Percentiles rank a stretch among this genome's conserved stretches.
Evolutionary conservation across 2,797 vertebrate species (phyloP).

Genomic region (Limosa lapponica): DNA sequence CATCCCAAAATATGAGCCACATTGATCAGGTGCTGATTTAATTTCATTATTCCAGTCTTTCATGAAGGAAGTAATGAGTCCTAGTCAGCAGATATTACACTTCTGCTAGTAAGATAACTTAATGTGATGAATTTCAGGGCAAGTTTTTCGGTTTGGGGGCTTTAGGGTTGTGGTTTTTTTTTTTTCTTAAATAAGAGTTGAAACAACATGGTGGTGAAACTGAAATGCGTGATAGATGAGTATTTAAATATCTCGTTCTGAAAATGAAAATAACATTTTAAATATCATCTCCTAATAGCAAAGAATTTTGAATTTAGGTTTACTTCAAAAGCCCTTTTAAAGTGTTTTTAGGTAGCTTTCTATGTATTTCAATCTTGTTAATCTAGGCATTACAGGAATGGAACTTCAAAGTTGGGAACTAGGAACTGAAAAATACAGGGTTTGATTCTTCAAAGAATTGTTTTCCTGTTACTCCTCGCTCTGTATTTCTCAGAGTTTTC

Average conservation of each 20-base stretch:
- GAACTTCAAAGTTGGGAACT: not conserved
- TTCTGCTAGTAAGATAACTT: not conserved
- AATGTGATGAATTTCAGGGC: not conserved
- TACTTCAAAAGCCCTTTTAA: not conserved
- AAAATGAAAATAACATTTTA: not conserved
- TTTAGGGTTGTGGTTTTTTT: accelerated
- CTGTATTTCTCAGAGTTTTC: not conserved
- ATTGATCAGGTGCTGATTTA: not conserved
- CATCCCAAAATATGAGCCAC: not conserved
- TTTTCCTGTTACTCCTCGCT: not conserved
- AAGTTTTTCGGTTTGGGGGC: not conserved
- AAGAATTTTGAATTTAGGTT: not conserved
- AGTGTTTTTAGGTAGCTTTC: not conserved
- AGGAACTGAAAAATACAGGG: not conserved
- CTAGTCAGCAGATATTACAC: not conserved
- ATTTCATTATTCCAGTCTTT: not conserved
- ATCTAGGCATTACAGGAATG: not conserved
- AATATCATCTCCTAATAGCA: not conserved
- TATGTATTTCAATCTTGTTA: not conserved
- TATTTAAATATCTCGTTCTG: not conserved
- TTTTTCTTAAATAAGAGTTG: not conserved
- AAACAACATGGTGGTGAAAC: not conserved
- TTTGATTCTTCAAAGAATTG: not conserved
- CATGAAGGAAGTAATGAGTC: not conserved
- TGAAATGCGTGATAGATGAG: not conserved